Percentiles rank a stretch among this genome's conserved stretches.
Conservation (phyloP, 2,113 vertebrate species). For the Pao palembangensis region DNA sequence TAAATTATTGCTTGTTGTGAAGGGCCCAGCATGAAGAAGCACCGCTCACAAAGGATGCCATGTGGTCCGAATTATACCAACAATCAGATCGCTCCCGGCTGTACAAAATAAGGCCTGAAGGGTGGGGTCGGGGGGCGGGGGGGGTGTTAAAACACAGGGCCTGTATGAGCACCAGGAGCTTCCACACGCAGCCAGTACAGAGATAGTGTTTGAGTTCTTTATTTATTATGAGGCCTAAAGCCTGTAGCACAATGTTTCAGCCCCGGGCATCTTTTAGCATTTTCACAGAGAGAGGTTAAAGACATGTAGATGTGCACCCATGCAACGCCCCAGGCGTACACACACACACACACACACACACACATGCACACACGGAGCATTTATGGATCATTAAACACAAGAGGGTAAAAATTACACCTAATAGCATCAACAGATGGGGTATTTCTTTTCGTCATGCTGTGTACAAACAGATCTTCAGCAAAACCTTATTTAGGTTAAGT, state of each 20-base stretch:
- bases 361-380: conserved; percentile 76
- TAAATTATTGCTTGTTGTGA: conserved; percentile 73
- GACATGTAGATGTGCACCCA: conserved; percentile 79
- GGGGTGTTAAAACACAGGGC: not conserved
- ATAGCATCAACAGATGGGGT: conserved; percentile 95
- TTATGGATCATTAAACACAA: conserved; percentile 91
- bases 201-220: conserved; percentile 22
- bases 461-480: conserved; percentile 64
- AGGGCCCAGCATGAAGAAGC: conserved; percentile 67
- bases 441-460: conserved; percentile 78
- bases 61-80: conserved; percentile 69
- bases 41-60: conserved; percentile 68
- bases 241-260: conserved; percentile 63
- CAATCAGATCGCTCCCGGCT: conserved; percentile 57
- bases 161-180: conserved; percentile 8
- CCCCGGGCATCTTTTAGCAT: conserved; percentile 65
- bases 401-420: conserved; percentile 88
- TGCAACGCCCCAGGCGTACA: conserved; percentile 63
- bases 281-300: conserved; percentile 75
- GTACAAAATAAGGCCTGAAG: conserved; percentile 36
- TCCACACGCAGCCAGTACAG: conserved; percentile 14
- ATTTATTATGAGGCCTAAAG: conserved; percentile 54
- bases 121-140: conserved; percentile 39
- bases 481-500: conserved; percentile 67
- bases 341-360: conserved; percentile 1